A percentile compares a stretch with the other conserved stretches of the same genome.
phyloP scores from a whole-genome alignment of 2,888 invertebrate species.

The Drosophila mettleri region DNA sequence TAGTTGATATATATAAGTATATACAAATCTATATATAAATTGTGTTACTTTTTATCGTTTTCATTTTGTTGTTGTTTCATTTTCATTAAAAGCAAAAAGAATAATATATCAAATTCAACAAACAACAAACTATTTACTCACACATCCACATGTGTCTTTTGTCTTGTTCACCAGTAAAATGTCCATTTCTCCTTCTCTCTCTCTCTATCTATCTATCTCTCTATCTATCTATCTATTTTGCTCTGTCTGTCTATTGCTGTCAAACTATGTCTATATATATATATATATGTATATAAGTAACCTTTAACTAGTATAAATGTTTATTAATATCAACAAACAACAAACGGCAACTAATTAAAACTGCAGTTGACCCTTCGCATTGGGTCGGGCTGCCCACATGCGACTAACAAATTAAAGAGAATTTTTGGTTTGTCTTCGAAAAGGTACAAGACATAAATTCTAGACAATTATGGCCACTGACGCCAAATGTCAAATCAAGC shows the following conservation, averaged over 20 bases:
- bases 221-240: slow-evolving; percentile 18
- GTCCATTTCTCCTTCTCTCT: slow-evolving; percentile 39
- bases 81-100: slow-evolving; percentile 59
- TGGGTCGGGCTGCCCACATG: slow-evolving; percentile 55
- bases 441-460: slow-evolving; percentile 80
- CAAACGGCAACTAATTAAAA: slow-evolving; percentile 66
- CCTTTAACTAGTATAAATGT: slow-evolving; percentile 62
- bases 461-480: slow-evolving; percentile 80
- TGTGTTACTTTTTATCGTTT: slow-evolving; percentile 9
- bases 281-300: slow-evolving; percentile 53
- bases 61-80: slow-evolving; percentile 52
- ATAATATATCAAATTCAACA: slow-evolving; percentile 48
- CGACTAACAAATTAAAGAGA: slow-evolving; percentile 67
- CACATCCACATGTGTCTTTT: slow-evolving; percentile 84
- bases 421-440: slow-evolving; percentile 44
- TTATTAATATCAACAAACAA: slow-evolving; percentile 69
- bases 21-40: slow-evolving; percentile 13
- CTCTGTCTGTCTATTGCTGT: slow-evolving; percentile 26
- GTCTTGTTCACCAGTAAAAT: slow-evolving; percentile 84
- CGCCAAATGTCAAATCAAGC: slow-evolving; percentile 82
- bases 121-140: slow-evolving; percentile 79
- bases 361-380: slow-evolving; percentile 50
- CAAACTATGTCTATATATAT: slow-evolving; percentile 33
- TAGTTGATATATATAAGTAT: slow-evolving; percentile 35
- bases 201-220: slow-evolving; percentile 11